Base-by-base conservation (phyloP, 2,888 invertebrate species). In the Esperia sulphurella region DNA sequence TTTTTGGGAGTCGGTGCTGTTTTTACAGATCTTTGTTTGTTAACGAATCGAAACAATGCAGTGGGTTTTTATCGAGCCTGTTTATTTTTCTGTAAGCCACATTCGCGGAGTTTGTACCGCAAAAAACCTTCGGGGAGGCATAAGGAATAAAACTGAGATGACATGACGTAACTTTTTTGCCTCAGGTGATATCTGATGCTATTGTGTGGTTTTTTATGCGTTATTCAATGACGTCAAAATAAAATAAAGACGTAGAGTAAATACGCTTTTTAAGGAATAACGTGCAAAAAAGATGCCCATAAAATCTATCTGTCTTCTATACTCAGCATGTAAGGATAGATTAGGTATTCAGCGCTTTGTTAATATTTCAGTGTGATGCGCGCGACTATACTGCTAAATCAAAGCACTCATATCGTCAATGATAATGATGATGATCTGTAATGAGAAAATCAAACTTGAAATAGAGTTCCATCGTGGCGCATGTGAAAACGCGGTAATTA, bases 1-100 rank as follows among this genome's bases (percentile, higher is more conserved):
- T 75, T 78, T 82, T 46, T 81, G 21, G 21, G 21, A 21, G 21
- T 66, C 67, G 72, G 66, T 63, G 72, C 64, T 61, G 61, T 77
- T 83, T 83, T 79, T 76, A 75, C 71, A 73, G 69, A 77, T 79
- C 75, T 85, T 80, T 80, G 79, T 85, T 84, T 84, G 80, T 83
- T 75, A 85, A 84, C 79, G 81, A 80, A 74, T 65, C 61, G 57
- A 58, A 68, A 84, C 78, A 83, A 81, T 79, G 78, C 73, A 50
- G 49, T 48, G 50, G 59, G 65, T 75, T 74, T 79, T 68, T 64
- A 54, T 54, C 33, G 57, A 54, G 58, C 65, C 73, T 71, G 73
- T 64, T 61, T 57, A 57, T 51, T 58, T 61, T 51, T 50, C 58
- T 47, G 33, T 37, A 33, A 48, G 43, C 30, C 52, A 53, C 10